A percentile compares a stretch with the other conserved stretches of the same genome.
These are phyloP conservation scores for Passer montanus DNA, from an alignment of 2,113 vertebrate species.

Conservation along the genomic window DNA sequence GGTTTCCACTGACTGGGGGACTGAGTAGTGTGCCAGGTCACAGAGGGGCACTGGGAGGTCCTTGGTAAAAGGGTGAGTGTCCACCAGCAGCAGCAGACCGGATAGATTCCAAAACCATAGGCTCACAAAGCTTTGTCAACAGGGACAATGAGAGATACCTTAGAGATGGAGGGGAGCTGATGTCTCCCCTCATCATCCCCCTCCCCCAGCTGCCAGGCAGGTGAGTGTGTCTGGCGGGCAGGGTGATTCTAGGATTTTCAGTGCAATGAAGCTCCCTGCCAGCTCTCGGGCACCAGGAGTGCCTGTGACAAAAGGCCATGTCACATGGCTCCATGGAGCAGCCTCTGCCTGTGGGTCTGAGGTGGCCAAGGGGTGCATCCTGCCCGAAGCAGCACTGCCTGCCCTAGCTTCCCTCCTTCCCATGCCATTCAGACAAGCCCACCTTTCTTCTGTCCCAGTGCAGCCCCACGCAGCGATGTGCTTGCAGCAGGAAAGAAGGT, in stretches of 20 bases:
- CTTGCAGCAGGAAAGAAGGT: slow-evolving; percentile 63
- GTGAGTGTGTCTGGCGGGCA: neutral
- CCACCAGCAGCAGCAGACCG: neutral
- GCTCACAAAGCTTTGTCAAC: neutral
- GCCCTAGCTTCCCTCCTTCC: neutral
- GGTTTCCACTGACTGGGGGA: rapidly evolving
- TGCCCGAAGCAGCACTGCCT: neutral
- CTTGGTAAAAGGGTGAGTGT: neutral
- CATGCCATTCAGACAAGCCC: neutral
- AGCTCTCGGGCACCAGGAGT: neutral
- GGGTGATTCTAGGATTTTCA: neutral
- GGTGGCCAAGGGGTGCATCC: neutral
- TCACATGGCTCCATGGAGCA: neutral
- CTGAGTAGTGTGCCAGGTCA: neutral
- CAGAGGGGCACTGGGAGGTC: neutral
- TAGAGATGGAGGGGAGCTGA: neutral
- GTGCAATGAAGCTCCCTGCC: neutral
- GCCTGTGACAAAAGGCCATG: neutral
- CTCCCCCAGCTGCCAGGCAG: neutral
- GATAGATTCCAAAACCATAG: neutral
- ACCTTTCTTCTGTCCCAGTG: neutral
- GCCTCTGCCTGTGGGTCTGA: neutral
- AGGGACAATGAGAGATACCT: neutral
- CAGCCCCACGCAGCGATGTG: neutral
- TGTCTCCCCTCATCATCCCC: neutral